These are phyloP conservation scores for Nomada hirtipes DNA, from an alignment of 2,888 invertebrate genomes.

Conservation along the genomic window DNA sequence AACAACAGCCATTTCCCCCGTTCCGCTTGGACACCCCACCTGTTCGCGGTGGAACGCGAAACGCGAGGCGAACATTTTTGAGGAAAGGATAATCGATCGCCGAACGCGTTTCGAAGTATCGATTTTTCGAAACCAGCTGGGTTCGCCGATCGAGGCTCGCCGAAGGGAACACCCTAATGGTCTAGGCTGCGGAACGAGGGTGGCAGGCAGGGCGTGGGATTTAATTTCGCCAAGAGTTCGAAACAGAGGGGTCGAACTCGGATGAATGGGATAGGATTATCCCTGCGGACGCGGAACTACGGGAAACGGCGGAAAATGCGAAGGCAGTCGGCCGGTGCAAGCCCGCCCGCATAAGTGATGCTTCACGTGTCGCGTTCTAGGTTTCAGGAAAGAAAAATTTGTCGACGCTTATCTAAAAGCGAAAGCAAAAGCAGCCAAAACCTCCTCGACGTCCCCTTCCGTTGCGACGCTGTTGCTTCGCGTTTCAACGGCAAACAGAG, in stretches of 20 bases:
- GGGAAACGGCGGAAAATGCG: not conserved
- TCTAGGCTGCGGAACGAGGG: slow-evolving; percentile 10
- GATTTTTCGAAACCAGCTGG: too few relatives aligned
- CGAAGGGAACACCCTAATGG: too few relatives aligned
- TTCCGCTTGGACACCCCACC: too few relatives aligned
- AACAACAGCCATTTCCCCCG: not conserved
- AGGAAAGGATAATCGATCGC: too few relatives aligned
- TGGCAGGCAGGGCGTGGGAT: slow-evolving; percentile 51
- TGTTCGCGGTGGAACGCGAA: slow-evolving; percentile 3
- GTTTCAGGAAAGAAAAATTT: slow-evolving; percentile 18
- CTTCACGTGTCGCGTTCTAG: not conserved
- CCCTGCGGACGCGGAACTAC: not conserved
- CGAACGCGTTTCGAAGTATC: too few relatives aligned
- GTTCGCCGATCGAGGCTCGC: too few relatives aligned
- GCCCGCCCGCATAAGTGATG: slow-evolving; percentile 28
- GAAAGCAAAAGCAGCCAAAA: not conserved
- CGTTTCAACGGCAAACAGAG: slow-evolving; percentile 21
- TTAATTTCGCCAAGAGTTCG: slow-evolving; percentile 58
- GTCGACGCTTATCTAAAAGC: slow-evolving; percentile 17
- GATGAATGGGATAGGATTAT: too few relatives aligned
- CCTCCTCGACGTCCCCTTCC: not conserved
- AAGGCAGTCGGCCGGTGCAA: not conserved
- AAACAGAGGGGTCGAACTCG: not conserved
- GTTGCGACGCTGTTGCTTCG: not conserved
- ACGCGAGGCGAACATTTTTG: too few relatives aligned